Conservation (phyloP, 2,797 vertebrate species). For the Poecilia picta region DNA sequence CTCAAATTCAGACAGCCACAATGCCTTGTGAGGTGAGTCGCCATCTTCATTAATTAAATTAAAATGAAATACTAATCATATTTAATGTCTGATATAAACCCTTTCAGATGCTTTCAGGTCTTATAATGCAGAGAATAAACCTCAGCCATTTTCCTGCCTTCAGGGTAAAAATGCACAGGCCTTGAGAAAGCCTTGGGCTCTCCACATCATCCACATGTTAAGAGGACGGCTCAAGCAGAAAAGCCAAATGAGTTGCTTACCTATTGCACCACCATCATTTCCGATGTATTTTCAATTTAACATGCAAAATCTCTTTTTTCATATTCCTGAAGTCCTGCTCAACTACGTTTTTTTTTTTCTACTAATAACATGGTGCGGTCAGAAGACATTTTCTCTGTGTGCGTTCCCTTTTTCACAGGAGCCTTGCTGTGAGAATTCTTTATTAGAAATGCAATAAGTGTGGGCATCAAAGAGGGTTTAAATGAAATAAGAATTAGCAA, state of each 20-base stretch:
- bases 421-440: conserved; percentile 17
- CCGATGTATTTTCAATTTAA: conserved; percentile 10
- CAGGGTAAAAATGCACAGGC: conserved; percentile 30
- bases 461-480: conserved; percentile 9
- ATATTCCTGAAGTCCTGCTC: background rate
- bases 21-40: conserved; percentile 11
- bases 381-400: conserved; percentile 13
- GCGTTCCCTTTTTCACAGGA: background rate
- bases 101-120: conserved; percentile 2
- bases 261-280: background rate
- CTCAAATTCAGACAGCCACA: conserved; percentile 6
- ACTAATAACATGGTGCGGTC: background rate
- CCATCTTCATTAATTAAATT: conserved; percentile 19
- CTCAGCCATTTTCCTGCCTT: conserved; percentile 33
- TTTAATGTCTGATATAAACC: conserved; percentile 24
- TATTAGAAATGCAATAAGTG: conserved; percentile 40
- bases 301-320: conserved; percentile 8
- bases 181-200: conserved; percentile 32
- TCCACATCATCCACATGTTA: conserved; percentile 20
- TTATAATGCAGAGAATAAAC: conserved; percentile 2
- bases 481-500: conserved; percentile 41
- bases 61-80: conserved; percentile 9
- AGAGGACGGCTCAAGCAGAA: conserved; percentile 12
- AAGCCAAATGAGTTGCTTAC: conserved; percentile 3
- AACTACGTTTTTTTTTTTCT: background rate